These are phyloP conservation scores for Solenopsis fugax DNA, from an alignment of 1,140 invertebrate genomes.

Conservation along the genomic window DNA sequence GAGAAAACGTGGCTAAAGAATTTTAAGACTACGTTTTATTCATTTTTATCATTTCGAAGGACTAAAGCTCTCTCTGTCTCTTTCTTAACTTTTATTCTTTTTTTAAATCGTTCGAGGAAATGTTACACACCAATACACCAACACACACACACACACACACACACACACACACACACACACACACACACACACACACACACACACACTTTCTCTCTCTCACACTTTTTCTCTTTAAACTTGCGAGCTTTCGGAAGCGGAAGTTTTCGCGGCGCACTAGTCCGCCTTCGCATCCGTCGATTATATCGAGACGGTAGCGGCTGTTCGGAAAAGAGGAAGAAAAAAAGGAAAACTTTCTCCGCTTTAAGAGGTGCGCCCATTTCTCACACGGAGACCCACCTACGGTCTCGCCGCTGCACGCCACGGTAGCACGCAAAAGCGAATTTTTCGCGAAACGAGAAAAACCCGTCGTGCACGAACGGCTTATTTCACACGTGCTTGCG, in stretches of 20 bases:
- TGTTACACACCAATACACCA: not conserved
- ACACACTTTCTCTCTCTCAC: too few species aligned
- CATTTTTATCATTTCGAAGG: not conserved
- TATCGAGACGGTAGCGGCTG: not conserved
- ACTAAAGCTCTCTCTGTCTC: not conserved
- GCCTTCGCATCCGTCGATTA: constrained; percentile 53
- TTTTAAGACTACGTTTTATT: not conserved
- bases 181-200: too few species aligned
- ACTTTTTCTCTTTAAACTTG: not conserved
- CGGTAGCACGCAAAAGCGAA: constrained; percentile 40
- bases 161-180: too few species aligned
- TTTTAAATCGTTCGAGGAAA: not conserved
- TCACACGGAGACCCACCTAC: constrained; percentile 40
- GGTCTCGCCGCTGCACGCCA: constrained; percentile 52
- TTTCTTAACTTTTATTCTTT: not conserved
- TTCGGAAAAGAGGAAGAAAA: constrained; percentile 2
- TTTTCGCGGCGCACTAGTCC: constrained; percentile 8
- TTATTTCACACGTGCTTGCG: constrained; percentile 15
- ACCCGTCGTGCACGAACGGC: constrained; percentile 22
- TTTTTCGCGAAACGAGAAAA: constrained; percentile 55
- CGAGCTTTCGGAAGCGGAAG: constrained; percentile 17
- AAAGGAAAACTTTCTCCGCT: constrained; percentile 64
- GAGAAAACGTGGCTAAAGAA: not conserved
- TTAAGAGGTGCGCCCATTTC: constrained; percentile 59
- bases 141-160: too few species aligned